Base-by-base conservation (phyloP, 2,797 vertebrate genomes). In the Phyllotis vaccarum region DNA sequence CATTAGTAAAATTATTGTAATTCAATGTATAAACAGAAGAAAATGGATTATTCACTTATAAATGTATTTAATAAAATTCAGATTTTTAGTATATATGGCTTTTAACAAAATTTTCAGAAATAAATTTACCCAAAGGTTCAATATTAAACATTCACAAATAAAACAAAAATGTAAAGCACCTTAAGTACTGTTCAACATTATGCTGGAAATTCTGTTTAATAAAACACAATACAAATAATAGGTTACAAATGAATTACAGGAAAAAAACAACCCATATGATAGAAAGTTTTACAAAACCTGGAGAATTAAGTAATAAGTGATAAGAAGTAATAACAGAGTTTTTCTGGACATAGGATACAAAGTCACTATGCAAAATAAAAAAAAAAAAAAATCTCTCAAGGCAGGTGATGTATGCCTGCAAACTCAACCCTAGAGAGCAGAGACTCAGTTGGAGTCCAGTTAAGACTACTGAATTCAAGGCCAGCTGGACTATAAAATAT, bases 141-240 rank as follows among this genome's bases (percentile, higher is more conserved):
- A 58, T 24, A 74, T 76, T 19, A 94, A 90, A 60, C 60, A 95
- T 78, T 56, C 37, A 89, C 58, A 92, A 94, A 62, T 76, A 89
- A 95, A 78, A 80, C 17, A 52, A 70, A 94, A 52, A 92, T 90
- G 6, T 40, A 85, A 56, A 46, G 14, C 68, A 60, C 34, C 58
- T 40, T 34, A 86, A 81, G 14, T 81, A 76, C 52, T 54, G 68
- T 34, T 80, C 12, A 75, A 93, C 31, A 89, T 89, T 81, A 74
- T 93, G 22, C 37, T 81, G 24, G 62, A 40, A 62, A 37, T 76
- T 86, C 43, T 89, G 29, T 6, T 37, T 78, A 89, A 85, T 31
- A 34, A 89, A 86, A 66, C 52, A 94, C 83, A 86, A 72, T 43
- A 91, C 74, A 54, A 58, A 8, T 19, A 66, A 54, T 43, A 66